A percentile compares a stretch with the other conserved stretches of the same genome.
phyloP scores from a whole-genome alignment of 2,113 vertebrate species.

The Phrynosoma platyrhinos region DNA sequence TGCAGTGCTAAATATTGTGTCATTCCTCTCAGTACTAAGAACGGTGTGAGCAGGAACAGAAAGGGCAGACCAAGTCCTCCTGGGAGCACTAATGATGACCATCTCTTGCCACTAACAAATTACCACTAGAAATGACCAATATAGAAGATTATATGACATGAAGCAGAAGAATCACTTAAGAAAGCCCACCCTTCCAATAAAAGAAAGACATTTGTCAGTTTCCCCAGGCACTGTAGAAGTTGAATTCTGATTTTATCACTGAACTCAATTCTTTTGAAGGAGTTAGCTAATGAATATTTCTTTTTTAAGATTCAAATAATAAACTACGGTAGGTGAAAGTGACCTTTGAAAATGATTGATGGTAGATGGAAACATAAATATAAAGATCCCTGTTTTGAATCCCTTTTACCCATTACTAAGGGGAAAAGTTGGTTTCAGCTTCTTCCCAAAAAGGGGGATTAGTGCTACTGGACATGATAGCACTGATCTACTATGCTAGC shows the following conservation, averaged over 20 bases:
- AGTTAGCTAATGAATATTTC: too few species aligned
- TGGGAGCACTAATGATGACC: too few species aligned
- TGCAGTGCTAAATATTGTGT: too few species aligned
- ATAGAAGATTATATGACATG: too few species aligned
- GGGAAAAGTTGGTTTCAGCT: background rate
- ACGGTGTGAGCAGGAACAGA: too few species aligned
- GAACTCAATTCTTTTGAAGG: background rate
- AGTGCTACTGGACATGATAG: background rate
- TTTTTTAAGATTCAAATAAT: background rate
- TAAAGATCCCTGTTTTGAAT: background rate
- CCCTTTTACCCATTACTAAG: background rate
- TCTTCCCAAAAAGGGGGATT: background rate
- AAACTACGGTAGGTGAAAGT: background rate
- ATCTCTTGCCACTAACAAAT: too few species aligned
- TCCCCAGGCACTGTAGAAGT: background rate
- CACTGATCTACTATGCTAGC: background rate
- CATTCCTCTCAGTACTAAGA: too few species aligned
- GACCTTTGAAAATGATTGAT: background rate
- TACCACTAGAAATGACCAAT: too few species aligned
- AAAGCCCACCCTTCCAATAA: background rate
- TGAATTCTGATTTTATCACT: background rate
- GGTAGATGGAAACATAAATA: background rate
- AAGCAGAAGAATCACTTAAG: background rate
- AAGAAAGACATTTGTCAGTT: background rate
- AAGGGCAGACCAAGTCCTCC: too few species aligned